Base-by-base conservation (phyloP, 2,797 vertebrate genomes). In the Clarias fuscus region DNA sequence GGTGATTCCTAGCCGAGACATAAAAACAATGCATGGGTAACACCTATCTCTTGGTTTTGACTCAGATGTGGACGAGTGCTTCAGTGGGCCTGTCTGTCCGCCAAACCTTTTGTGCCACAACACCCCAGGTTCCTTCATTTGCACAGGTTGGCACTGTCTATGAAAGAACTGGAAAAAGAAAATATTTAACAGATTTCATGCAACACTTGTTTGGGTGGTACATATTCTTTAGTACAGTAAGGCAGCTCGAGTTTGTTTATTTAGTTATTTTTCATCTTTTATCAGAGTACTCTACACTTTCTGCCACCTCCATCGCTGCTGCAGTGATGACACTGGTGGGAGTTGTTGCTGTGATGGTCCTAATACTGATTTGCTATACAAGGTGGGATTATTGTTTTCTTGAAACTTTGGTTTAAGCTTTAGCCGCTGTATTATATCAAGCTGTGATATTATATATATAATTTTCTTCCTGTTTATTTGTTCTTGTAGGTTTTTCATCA, bases 61-160 rank as follows among this genome's bases (percentile, higher is more conserved):
- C 89, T 70, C 88, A 96, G 95, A 96, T 89, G 89, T 95, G 0
- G 90, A 96, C 78, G 95, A 96, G 91, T 96, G 96, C 92, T 91
- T 91, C 20, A 89, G 90, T 40, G 88, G 87, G 40, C 86, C 82
- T 22, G 76, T 90, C 53, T 96, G 95, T 84, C 93, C 93, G 58
- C 85, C 90, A 84, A 88, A 91, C 65, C 85, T 90, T 82, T 88
- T 93, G 61, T 96, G 95, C 58, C 40, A 91, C 58, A 96, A 96
- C 91, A 91, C 86, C 70, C 92, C 91, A 24, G 95, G 95, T 13
- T 94, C 94, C 48, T 95, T 94, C 61, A 87, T 91, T 72, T 96
- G 96, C 87, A 92, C 93, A 93, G 95, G 95, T 96, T 79, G 82
- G 89, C 88, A 83, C 30, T n/a, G 33, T 68, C 43, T 0, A n/a